These are phyloP conservation scores for Enteromius mattozi DNA, from an alignment of 2,797 vertebrate genomes.

Conservation along the genomic window DNA sequence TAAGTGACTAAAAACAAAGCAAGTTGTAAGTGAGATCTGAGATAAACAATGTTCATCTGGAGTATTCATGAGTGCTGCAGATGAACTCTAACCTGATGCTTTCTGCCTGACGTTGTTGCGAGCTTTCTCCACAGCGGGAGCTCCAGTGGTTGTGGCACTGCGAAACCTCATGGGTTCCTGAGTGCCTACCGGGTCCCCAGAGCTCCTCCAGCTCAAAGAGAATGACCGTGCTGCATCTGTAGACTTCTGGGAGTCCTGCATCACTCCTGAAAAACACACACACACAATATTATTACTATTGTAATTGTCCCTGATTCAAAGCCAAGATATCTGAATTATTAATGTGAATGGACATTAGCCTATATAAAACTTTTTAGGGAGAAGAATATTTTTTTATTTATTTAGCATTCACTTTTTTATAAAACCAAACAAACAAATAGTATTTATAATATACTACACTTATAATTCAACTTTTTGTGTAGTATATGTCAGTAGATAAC, in stretches of 20 bases:
- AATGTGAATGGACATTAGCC: too few species aligned
- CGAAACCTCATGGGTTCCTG: constrained; percentile 95
- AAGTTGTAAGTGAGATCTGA: neutral
- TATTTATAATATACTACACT: too few species aligned
- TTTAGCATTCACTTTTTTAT: too few species aligned
- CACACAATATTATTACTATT: neutral
- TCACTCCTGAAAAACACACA: constrained; percentile 80
- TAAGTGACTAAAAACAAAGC: neutral
- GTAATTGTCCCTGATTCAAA: neutral
- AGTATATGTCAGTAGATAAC: too few species aligned
- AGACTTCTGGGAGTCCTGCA: constrained; percentile 87
- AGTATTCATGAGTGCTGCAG: neutral
- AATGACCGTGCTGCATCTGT: constrained; percentile 90
- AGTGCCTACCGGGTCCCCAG: constrained; percentile 80
- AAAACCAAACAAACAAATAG: too few species aligned
- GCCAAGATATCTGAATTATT: neutral
- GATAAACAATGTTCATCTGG: neutral
- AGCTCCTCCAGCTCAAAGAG: constrained; percentile 94
- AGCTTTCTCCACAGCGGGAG: constrained; percentile 93
- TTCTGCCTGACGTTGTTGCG: constrained; percentile 93
- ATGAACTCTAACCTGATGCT: constrained; percentile 85
- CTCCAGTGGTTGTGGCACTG: constrained; percentile 95
- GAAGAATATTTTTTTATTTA: too few species aligned
- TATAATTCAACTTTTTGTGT: too few species aligned
- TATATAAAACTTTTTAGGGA: too few species aligned